Conservation (phyloP, 1,140 invertebrate species). For the Mamestra configurata region DNA sequence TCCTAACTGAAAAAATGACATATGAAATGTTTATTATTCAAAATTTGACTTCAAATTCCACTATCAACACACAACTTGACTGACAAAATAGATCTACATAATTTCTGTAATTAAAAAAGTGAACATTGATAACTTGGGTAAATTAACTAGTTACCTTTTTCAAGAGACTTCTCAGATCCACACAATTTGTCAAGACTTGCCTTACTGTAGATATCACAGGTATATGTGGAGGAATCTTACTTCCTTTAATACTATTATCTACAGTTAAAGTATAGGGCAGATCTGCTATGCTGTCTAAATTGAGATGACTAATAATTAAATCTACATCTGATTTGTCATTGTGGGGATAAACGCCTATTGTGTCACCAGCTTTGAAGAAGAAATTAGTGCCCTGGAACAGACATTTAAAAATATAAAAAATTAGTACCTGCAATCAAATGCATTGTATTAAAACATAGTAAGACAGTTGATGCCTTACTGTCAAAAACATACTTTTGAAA, state of each 20-base stretch:
- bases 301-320: slow-evolving; percentile 65
- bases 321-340: slow-evolving; percentile 69
- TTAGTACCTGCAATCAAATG: too few relatives aligned
- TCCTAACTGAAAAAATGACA: too few relatives aligned
- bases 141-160: slow-evolving; percentile 81
- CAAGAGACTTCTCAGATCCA: slow-evolving; percentile 81
- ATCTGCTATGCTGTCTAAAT: slow-evolving; percentile 61
- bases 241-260: slow-evolving; percentile 60
- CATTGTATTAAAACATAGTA: too few relatives aligned
- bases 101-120: too few relatives aligned
- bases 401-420: neutral
- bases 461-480: too few relatives aligned
- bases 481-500: too few relatives aligned
- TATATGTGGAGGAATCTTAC: slow-evolving; percentile 79
- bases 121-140: too few relatives aligned
- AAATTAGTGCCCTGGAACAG: slow-evolving; percentile 71
- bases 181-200: slow-evolving; percentile 77
- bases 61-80: too few relatives aligned
- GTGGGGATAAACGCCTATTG: slow-evolving; percentile 74
- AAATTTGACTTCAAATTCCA: too few relatives aligned
- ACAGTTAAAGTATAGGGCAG: slow-evolving; percentile 61
- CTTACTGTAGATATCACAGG: slow-evolving; percentile 77
- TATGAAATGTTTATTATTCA: too few relatives aligned
- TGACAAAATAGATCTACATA: too few relatives aligned
- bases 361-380: slow-evolving; percentile 76